Evolutionary conservation across 2,797 vertebrate genomes (phyloP), one percentile per base, ranked within the genome.

Genomic region (Rhabdophis nuchalis): DNA sequence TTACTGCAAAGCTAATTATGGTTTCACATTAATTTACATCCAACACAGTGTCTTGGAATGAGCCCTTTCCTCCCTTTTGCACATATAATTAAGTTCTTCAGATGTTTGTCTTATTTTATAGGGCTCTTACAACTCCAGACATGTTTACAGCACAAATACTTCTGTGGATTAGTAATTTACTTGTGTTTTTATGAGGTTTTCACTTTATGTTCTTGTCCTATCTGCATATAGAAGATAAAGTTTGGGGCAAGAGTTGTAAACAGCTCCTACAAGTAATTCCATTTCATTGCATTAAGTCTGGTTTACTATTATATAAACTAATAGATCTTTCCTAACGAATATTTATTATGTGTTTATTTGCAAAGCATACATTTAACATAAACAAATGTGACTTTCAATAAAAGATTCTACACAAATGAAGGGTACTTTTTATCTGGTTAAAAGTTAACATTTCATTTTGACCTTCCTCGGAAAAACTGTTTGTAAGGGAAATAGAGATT

Each of bases 181-280:
- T 50, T 89, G 29, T 32, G 5, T 1, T 9, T 93, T 53, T 90
- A 50, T 68, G 92, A 72, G 25, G 23, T 68, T 94, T 93, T 94
- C 5, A 85, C 95, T 94, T 94, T 61, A 46, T 92, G 18, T 93
- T 96, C 86, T n/a, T 88, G 6, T 87, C 58, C 90, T 41, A 90
- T 94, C 95, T 96, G 64, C 85, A 86, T 93, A 77, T 56, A 85
- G 85, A 90, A 64, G 92, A 18, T 92, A 87, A 93, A 95, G 93
- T 53, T 68, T 50, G 60, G 9, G 1, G 54, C 20, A 56, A 25
- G 87, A 25, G 5, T 90, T 90, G 77, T 85, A 60, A 92, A 46
- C 92, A 93, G 61, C 93, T 87, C 23, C 86, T 91, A 52, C 61
- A 86, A 57, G 11, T 36, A 87, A 29, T 89, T 46, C 12, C 3